These are phyloP conservation scores for Helicoverpa assulta DNA, from an alignment of 2,888 invertebrate genomes.

Conservation along the genomic window DNA sequence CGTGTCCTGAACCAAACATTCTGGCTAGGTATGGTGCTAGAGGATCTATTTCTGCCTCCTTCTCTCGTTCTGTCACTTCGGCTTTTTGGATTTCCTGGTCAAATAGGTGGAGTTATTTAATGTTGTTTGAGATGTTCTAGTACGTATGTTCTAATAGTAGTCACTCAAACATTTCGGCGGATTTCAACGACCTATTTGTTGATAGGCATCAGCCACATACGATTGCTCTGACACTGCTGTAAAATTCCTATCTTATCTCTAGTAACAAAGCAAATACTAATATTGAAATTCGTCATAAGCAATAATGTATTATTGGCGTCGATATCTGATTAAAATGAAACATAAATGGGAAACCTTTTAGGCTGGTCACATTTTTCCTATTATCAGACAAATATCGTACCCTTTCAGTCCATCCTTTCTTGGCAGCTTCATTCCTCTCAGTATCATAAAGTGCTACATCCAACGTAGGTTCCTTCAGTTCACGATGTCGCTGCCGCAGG, in stretches of 20 bases:
- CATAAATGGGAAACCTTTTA: background rate
- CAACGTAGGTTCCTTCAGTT: constrained; percentile 85
- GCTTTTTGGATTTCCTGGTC: constrained; percentile 86
- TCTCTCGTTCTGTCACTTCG: constrained; percentile 90
- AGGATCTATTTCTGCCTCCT: constrained; percentile 91
- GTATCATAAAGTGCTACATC: constrained; percentile 88
- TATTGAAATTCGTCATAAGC: too few relatives aligned
- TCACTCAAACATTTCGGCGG: too few relatives aligned
- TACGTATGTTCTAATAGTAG: too few relatives aligned
- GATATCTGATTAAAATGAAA: too few relatives aligned
- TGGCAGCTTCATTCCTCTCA: constrained; percentile 87
- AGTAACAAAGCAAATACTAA: too few relatives aligned
- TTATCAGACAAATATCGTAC: constrained; percentile 65
- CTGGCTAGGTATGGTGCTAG: constrained; percentile 91
- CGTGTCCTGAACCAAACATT: constrained; percentile 86
- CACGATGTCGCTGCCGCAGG: constrained; percentile 79
- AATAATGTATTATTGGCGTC: too few relatives aligned
- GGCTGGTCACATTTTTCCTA: background rate
- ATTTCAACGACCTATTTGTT: too few relatives aligned
- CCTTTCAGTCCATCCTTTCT: constrained; percentile 86
- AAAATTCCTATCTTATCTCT: too few relatives aligned
- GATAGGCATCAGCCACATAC: too few relatives aligned
- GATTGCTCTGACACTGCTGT: too few relatives aligned
- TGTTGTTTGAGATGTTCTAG: too few relatives aligned
- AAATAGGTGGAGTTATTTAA: background rate